phyloP scores from a whole-genome alignment of 2,888 invertebrate species.

The Oscheius sp. region DNA sequence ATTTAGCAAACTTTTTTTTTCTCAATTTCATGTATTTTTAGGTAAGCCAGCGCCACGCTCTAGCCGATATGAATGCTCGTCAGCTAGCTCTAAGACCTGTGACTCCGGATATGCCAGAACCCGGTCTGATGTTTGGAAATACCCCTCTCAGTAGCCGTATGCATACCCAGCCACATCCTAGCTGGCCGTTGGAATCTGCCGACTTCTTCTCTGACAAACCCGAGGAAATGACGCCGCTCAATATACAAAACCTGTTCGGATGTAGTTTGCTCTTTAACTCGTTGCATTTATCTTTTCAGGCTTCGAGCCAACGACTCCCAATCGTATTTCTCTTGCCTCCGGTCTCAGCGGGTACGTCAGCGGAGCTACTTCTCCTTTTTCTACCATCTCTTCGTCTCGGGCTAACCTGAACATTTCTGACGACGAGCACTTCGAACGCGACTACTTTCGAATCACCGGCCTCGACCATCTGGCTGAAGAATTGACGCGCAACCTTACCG shows the following conservation, averaged over 20 bases:
- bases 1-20: not conserved
- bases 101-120: constrained; percentile 18
- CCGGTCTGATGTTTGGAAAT: constrained; percentile 3
- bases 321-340: constrained; percentile 18
- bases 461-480: constrained; percentile 60
- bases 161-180: constrained; percentile 46
- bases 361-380: constrained; percentile 40
- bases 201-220: constrained; percentile 44
- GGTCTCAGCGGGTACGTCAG: constrained; percentile 35
- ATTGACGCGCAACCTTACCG: constrained; percentile 53
- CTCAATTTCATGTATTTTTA: constrained; percentile 21
- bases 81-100: constrained; percentile 17
- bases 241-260: not conserved
- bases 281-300: not conserved
- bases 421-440: constrained; percentile 27
- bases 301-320: constrained; percentile 19
- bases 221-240: too few species aligned
- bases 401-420: constrained; percentile 29
- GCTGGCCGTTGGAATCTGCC: constrained; percentile 58
- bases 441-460: constrained; percentile 42
- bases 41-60: constrained; percentile 55
- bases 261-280: not conserved
- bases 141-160: not conserved
- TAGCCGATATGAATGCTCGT: constrained; percentile 44
- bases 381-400: constrained; percentile 36